Base-by-base conservation (phyloP, 2,888 invertebrate genomes). In the Perithous albicinctus region DNA sequence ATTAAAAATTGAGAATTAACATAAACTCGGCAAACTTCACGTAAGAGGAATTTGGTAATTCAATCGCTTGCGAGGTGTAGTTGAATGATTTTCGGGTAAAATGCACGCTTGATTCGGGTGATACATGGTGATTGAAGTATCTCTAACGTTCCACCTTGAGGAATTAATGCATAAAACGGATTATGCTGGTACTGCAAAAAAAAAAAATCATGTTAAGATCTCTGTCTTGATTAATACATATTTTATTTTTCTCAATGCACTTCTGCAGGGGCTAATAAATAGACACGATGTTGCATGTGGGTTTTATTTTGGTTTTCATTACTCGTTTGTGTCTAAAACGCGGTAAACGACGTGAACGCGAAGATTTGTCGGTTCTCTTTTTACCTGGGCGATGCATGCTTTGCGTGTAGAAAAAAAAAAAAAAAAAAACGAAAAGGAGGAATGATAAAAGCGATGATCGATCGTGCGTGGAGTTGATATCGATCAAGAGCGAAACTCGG, bases 301-400 rank as follows among this genome's bases (percentile, higher is more conserved):
- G 63, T 56, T 74, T 29, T 56, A 56, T 29, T 46, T 81, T 69
- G 63, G 46, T 73, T 69, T 78, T 67, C 46, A 74, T 73, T 59
- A 32, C 59, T 59, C 48, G 78, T 73, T 78, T 81, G 78, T 69
- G 73, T 73, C 73, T 69, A 74, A 81, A 72, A 72, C 67, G 63
- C 32, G 73, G 35, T 35, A 23, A 8, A 54, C 26, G 67, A 43
- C 67, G 41, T 43, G 64, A 15, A 23, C 63, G 54, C 63, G 70
- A 18, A 38, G 38, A 46, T 18, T n/a, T 10, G 12, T 72, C 59
- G 66, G 15, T 38, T 41, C 48, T 64, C 69, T 69, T 56, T 69
- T 59, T 15, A 72, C 35, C 8, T 76, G 76, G 66, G 23, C 59
- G 56, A 72, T 66, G 80, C 80, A 80, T 76, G 80, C 59, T 80